Percentiles rank a stretch among this genome's conserved stretches.
These are phyloP conservation scores for Tolmerus cingulatus DNA, from an alignment of 2,888 invertebrate genomes.

Conservation along the genomic window DNA sequence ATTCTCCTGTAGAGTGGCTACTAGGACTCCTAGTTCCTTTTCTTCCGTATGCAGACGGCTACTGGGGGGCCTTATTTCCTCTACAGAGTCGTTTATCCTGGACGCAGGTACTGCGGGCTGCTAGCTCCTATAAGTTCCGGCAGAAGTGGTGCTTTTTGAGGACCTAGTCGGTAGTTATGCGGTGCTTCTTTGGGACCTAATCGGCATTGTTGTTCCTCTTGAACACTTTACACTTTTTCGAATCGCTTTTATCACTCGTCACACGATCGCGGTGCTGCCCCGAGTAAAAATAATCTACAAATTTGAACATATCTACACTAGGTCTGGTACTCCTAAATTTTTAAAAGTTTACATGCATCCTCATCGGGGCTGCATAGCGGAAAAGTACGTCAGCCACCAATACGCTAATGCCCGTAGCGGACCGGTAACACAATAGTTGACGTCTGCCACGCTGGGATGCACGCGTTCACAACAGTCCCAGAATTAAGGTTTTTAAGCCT, in stretches of 20 bases:
- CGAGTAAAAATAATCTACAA: too few species aligned
- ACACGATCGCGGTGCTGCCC: not conserved
- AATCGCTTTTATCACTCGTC: not conserved
- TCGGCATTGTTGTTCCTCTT: not conserved
- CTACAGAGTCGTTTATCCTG: not conserved
- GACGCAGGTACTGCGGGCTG: not conserved
- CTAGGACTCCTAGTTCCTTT: not conserved
- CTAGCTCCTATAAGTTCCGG: not conserved
- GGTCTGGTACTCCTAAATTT: too few species aligned
- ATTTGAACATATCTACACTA: too few species aligned
- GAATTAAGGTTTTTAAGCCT: too few species aligned
- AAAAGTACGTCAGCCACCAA: too few species aligned
- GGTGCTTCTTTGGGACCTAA: not conserved
- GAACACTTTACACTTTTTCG: not conserved
- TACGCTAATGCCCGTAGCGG: too few species aligned
- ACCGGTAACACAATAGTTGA: too few species aligned
- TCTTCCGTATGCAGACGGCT: not conserved
- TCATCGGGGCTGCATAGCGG: too few species aligned
- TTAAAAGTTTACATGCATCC: too few species aligned
- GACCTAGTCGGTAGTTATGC: not conserved
- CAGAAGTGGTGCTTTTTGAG: not conserved
- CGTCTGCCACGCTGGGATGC: too few species aligned
- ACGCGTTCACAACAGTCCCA: too few species aligned
- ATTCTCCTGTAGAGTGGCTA: not conserved
- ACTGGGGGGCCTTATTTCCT: not conserved